Percentiles rank a stretch among this genome's conserved stretches.
phyloP scores from a whole-genome alignment of 2,888 invertebrate species.

The Eupithecia insigniata region DNA sequence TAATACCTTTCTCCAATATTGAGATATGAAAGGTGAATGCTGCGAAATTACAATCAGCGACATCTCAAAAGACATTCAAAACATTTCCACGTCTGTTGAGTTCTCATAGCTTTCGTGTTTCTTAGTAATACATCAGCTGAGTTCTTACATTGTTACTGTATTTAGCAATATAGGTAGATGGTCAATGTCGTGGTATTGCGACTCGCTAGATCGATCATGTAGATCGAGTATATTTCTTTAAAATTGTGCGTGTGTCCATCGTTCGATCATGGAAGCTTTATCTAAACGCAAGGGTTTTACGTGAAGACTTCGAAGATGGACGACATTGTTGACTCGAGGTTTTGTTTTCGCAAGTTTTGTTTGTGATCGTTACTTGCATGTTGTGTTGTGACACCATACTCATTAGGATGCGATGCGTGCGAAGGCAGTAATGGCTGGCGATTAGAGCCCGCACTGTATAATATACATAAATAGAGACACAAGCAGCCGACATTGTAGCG shows the following conservation, averaged over 20 bases:
- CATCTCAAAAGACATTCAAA: slow-evolving; percentile 25
- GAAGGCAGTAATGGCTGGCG: slow-evolving; percentile 56
- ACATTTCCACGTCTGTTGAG: slow-evolving; percentile 13
- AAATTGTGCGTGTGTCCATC: slow-evolving; percentile 14
- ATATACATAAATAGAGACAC: slow-evolving; percentile 60
- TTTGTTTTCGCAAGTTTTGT: slow-evolving; percentile 33
- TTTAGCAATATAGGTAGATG: slow-evolving; percentile 18
- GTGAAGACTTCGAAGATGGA: not conserved
- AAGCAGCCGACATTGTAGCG: slow-evolving; percentile 53
- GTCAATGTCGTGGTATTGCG: slow-evolving; percentile 32
- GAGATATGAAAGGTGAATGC: slow-evolving; percentile 62
- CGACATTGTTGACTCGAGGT: not conserved
- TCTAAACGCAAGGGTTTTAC: slow-evolving; percentile 46
- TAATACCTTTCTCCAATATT: slow-evolving; percentile 68
- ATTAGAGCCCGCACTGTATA: slow-evolving; percentile 57
- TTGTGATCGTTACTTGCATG: slow-evolving; percentile 46
- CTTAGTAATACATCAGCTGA: not conserved
- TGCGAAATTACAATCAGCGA: slow-evolving; percentile 32
- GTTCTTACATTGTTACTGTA: not conserved
- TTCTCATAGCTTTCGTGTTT: slow-evolving; percentile 19
- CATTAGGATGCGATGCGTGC: slow-evolving; percentile 62
- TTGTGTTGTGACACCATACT: slow-evolving; percentile 46
- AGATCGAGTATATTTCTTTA: slow-evolving; percentile 37
- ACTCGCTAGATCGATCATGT: slow-evolving; percentile 25
- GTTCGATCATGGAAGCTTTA: slow-evolving; percentile 50